phyloP scores from a whole-genome alignment of 2,113 vertebrate species.

The Pteropus alecto region DNA sequence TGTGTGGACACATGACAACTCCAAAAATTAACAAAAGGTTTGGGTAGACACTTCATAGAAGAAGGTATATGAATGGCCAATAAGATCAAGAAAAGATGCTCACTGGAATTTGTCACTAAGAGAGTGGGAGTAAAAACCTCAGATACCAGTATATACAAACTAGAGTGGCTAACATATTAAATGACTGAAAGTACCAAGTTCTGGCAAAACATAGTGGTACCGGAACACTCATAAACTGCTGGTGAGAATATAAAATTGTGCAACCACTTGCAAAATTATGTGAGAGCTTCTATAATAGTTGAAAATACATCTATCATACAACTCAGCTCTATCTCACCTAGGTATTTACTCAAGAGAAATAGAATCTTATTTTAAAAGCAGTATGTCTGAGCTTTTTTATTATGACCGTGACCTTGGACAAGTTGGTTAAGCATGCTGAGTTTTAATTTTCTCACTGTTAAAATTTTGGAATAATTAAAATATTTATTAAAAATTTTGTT shows the following conservation, averaged over 20 bases:
- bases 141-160: neutral
- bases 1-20: neutral
- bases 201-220: neutral
- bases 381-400: neutral
- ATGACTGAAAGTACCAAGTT: neutral
- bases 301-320: neutral
- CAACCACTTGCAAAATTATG: neutral
- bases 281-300: constrained; percentile 6
- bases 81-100: neutral
- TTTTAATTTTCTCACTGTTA: neutral
- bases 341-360: neutral
- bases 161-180: neutral
- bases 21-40: neutral
- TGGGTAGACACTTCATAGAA: neutral
- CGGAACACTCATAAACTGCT: neutral
- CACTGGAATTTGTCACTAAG: neutral
- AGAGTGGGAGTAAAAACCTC: neutral
- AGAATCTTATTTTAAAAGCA: neutral
- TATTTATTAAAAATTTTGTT: neutral
- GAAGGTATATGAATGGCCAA: neutral
- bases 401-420: neutral
- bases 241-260: neutral
- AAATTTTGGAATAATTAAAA: neutral
- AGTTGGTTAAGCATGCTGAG: neutral
- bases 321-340: neutral